Conservation (phyloP, 2,113 vertebrate species). For the Cephalopterus ornatus region DNA sequence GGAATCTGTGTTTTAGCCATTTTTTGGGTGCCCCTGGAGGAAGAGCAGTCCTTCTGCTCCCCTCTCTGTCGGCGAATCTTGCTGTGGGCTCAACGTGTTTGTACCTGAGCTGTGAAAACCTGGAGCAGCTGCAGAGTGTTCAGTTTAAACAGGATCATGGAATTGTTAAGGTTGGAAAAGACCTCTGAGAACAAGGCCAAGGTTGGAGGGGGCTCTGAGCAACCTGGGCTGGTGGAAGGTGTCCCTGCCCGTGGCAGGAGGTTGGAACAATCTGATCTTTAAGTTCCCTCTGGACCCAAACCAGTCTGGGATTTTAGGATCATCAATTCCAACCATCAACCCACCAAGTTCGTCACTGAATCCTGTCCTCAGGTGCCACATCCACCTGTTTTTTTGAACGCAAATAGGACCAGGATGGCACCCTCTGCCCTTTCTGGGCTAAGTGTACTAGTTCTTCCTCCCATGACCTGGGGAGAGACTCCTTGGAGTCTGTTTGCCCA, state of each 20-base stretch:
- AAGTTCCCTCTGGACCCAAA: neutral
- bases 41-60: neutral
- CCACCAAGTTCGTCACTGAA: neutral
- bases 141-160: neutral
- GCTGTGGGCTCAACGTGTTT: neutral
- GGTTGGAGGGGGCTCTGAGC: neutral
- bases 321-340: neutral
- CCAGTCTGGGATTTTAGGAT: neutral
- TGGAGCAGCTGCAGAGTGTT: neutral
- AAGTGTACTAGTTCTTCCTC: neutral
- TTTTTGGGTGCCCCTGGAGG: neutral
- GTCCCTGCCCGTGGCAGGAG: neutral
- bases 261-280: neutral
- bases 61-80: neutral
- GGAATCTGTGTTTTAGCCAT: neutral
- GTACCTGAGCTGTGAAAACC: neutral
- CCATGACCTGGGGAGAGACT: neutral
- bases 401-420: neutral
- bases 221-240: neutral
- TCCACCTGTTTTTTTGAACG: neutral
- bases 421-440: neutral
- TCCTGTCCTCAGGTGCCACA: neutral
- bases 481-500: neutral
- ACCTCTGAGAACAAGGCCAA: neutral
- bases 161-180: neutral